Percentiles rank a stretch among this genome's conserved stretches.
These are phyloP conservation scores for Amphipyra tragopoginis DNA, from an alignment of 2,888 invertebrate species.

Conservation along the genomic window DNA sequence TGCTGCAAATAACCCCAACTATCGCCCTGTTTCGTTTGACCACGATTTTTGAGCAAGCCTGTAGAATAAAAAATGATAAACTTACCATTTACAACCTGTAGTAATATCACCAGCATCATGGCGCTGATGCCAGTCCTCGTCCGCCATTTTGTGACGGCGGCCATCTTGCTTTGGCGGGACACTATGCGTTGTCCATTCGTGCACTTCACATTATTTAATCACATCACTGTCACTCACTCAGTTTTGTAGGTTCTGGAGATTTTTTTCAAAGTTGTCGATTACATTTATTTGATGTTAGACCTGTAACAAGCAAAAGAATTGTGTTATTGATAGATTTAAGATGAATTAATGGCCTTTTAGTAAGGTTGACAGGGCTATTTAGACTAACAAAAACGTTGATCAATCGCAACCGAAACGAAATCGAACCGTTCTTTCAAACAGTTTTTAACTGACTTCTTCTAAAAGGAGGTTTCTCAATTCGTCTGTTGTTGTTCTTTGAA, in stretches of 20 bases:
- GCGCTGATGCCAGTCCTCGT: constrained; percentile 69
- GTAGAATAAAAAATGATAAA: constrained; percentile 26
- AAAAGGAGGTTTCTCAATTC: no score
- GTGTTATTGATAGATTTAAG: not conserved
- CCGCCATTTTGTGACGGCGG: constrained; percentile 82
- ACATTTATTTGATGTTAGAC: constrained; percentile 44
- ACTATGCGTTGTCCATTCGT: constrained; percentile 63
- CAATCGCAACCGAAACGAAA: no score
- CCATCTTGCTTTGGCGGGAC: constrained; percentile 76
- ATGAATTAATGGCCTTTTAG: no score
- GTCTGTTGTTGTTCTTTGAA: no score
- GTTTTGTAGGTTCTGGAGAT: not conserved
- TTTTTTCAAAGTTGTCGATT: constrained; percentile 12
- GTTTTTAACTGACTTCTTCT: no score
- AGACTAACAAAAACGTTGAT: no score
- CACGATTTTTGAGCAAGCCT: no score
- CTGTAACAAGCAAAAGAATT: constrained; percentile 56
- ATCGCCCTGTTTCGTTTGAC: no score
- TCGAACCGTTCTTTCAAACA: no score
- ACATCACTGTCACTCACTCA: constrained; percentile 46
- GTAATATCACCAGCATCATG: constrained; percentile 72
- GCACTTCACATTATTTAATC: constrained; percentile 59
- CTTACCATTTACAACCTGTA: constrained; percentile 81
- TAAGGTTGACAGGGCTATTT: no score
- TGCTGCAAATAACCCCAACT: no score